Percentiles rank a stretch among this genome's conserved stretches.
Evolutionary conservation across 2,888 invertebrate genomes (phyloP).

Genomic region (Euproctis similis): DNA sequence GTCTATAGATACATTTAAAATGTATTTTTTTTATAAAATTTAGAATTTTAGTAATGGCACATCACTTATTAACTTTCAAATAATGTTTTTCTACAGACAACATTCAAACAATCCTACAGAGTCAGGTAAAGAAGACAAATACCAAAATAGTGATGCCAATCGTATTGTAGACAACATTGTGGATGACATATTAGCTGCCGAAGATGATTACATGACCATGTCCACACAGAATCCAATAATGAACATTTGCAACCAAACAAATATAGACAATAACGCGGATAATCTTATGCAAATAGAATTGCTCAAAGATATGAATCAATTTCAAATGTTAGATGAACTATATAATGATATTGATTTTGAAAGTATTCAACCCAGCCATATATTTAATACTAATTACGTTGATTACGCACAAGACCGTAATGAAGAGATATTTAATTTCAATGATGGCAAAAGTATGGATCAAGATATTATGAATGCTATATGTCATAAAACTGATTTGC

Average conservation of each 20-base stretch:
- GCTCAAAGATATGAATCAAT: slow-evolving; percentile 59
- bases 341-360: slow-evolving; percentile 66
- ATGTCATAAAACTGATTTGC: slow-evolving; percentile 48
- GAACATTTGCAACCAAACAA: slow-evolving; percentile 33
- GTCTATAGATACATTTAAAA: no score
- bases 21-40: no score
- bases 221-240: slow-evolving; percentile 43
- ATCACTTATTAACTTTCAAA: no score
- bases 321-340: slow-evolving; percentile 59
- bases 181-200: slow-evolving; percentile 62
- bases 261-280: slow-evolving; percentile 34
- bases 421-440: slow-evolving; percentile 51
- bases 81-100: slow-evolving; percentile 23
- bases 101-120: slow-evolving; percentile 34
- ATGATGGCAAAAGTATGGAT: slow-evolving; percentile 47
- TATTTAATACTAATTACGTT: slow-evolving; percentile 46
- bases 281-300: slow-evolving; percentile 62
- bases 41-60: neutral
- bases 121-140: slow-evolving; percentile 30
- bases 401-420: slow-evolving; percentile 44
- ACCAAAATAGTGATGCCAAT: slow-evolving; percentile 22
- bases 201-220: slow-evolving; percentile 62
- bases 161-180: slow-evolving; percentile 61
- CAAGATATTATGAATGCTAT: slow-evolving; percentile 59
- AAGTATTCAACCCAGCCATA: slow-evolving; percentile 50